Percentiles rank a stretch among this genome's conserved stretches.
phyloP scores from a whole-genome alignment of 2,797 vertebrate species.

The Balearica regulorum region DNA sequence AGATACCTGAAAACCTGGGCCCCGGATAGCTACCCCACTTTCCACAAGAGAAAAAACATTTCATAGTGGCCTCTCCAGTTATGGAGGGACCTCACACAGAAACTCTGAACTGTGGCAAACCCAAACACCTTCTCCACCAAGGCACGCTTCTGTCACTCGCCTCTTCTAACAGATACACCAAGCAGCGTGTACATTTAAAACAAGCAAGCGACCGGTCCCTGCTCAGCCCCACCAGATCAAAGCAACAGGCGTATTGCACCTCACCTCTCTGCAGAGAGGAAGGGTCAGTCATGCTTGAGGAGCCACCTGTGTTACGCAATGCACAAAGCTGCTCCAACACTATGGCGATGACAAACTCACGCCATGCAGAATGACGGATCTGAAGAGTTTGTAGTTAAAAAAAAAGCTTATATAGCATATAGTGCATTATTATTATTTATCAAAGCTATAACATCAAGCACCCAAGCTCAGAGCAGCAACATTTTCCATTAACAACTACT shows the following conservation, averaged over 20 bases:
- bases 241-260: not conserved
- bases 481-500: not conserved
- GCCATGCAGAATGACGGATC: not conserved
- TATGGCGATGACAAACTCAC: not conserved
- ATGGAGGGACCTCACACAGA: not conserved
- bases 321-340: not conserved
- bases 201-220: rapidly evolving
- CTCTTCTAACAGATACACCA: not conserved
- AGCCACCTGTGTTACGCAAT: not conserved
- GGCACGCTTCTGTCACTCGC: rapidly evolving
- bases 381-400: rapidly evolving
- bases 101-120: not conserved
- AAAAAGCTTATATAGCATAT: not conserved
- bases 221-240: not conserved
- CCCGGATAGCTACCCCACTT: not conserved
- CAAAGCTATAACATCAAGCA: not conserved
- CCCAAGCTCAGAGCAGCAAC: not conserved
- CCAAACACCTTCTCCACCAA: not conserved
- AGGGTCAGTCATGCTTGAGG: not conserved
- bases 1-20: not conserved
- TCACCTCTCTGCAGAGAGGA: not conserved
- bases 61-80: not conserved
- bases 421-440: not conserved
- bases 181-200: rapidly evolving
- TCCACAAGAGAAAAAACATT: not conserved